A percentile compares a stretch with the other conserved stretches of the same genome.
phyloP scores from a whole-genome alignment of 2,888 invertebrate species.

The Dioctria rufipes region DNA sequence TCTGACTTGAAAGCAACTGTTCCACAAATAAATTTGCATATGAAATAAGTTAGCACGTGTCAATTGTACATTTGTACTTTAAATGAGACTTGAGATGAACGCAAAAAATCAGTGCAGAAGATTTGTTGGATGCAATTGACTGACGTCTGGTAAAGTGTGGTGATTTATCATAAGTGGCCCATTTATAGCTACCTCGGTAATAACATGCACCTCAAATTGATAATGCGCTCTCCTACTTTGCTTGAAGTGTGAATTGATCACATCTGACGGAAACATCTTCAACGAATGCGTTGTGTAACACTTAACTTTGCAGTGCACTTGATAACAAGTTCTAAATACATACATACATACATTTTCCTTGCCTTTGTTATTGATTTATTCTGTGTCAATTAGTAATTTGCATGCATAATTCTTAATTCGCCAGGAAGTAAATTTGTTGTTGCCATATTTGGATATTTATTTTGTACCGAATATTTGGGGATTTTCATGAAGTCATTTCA shows the following conservation, averaged over 20 bases:
- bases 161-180: constrained; percentile 19
- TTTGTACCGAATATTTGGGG: too few relatives aligned
- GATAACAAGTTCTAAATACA: not conserved
- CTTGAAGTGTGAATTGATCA: constrained; percentile 55
- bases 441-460: too few relatives aligned
- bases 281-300: constrained; percentile 48
- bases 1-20: constrained; percentile 56
- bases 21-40: constrained; percentile 58
- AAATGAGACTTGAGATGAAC: not conserved
- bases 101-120: not conserved
- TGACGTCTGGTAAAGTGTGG: constrained; percentile 20
- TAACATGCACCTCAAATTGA: constrained; percentile 57
- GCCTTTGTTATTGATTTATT: not conserved
- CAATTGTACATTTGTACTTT: constrained; percentile 49
- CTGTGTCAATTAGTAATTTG: not conserved
- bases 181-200: not conserved
- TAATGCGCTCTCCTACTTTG: constrained; percentile 50
- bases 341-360: not conserved
- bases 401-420: too few relatives aligned
- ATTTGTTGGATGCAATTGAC: constrained; percentile 21
- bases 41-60: constrained; percentile 56
- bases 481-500: too few relatives aligned
- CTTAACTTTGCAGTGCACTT: constrained; percentile 24
- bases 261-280: constrained; percentile 42
- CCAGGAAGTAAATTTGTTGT: too few relatives aligned